Conservation (phyloP, 2,113 vertebrate species). For the Ardeotis arabs region DNA sequence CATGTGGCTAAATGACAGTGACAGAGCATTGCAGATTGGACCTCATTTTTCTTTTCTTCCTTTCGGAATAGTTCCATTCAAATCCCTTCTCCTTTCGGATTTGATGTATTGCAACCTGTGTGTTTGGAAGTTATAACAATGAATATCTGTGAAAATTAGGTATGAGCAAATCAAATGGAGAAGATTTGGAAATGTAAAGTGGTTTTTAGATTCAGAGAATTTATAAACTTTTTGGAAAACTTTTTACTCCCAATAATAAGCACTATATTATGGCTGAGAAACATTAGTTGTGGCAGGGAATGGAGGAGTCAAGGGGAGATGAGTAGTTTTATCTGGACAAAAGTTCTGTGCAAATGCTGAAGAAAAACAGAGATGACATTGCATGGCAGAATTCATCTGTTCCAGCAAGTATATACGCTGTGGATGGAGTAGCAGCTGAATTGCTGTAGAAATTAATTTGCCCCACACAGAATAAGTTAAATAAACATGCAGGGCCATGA, state of each 20-base stretch:
- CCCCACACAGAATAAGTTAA: slow-evolving; percentile 47
- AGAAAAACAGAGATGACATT: slow-evolving; percentile 45
- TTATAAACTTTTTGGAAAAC: neutral
- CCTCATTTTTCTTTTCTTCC: slow-evolving; percentile 26
- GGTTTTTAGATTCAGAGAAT: neutral
- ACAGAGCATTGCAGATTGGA: neutral
- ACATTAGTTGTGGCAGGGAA: neutral
- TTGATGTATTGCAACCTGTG: slow-evolving; percentile 2
- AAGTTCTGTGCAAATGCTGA: slow-evolving; percentile 34
- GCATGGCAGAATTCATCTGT: slow-evolving; percentile 62
- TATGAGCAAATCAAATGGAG: neutral
- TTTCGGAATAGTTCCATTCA: slow-evolving; percentile 18
- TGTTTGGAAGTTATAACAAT: neutral
- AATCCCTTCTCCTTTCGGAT: neutral
- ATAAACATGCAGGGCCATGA: slow-evolving; percentile 51
- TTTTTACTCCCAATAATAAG: neutral
- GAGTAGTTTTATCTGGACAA: slow-evolving; percentile 2
- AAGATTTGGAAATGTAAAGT: neutral
- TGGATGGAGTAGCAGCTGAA: slow-evolving; percentile 62
- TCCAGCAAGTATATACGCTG: slow-evolving; percentile 45
- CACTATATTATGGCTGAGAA: neutral
- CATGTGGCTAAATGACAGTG: slow-evolving; percentile 14
- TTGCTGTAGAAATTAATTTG: slow-evolving; percentile 67
- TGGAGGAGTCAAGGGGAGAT: neutral
- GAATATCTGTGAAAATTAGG: slow-evolving; percentile 19